Evolutionary conservation across 1,140 invertebrate species (phyloP).

Genomic region (Brachionus asplanchnoidis): DNA sequence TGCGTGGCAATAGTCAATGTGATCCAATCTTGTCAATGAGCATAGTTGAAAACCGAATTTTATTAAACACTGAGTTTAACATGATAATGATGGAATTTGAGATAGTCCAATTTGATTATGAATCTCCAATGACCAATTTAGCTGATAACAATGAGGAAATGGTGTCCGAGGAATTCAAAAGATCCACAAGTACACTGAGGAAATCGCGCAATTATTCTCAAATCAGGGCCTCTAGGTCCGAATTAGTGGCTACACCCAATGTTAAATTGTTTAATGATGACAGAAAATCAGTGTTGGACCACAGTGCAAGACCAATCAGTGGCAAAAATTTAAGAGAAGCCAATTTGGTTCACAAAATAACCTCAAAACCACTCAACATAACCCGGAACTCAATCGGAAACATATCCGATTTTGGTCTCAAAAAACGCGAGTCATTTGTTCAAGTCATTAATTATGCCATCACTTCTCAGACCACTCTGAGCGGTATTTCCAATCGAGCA

Average conservation of each 20-base stretch:
- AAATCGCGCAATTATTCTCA: constrained; percentile 13
- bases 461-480: neutral
- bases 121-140: constrained; percentile 43
- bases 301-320: constrained; percentile 29
- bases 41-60: constrained; percentile 48
- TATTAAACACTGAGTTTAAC: constrained; percentile 53
- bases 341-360: constrained; percentile 12
- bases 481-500: neutral
- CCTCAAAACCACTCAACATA: neutral
- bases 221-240: constrained; percentile 22
- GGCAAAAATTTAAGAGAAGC: constrained; percentile 27
- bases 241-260: constrained; percentile 38
- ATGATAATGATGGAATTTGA: constrained; percentile 56
- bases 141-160: constrained; percentile 45
- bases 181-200: neutral
- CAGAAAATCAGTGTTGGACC: constrained; percentile 14
- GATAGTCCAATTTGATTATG: constrained; percentile 53
- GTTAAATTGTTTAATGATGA: constrained; percentile 34
- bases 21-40: constrained; percentile 50
- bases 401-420: constrained; percentile 27
- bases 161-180: neutral
- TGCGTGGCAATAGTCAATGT: constrained; percentile 56
- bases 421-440: constrained; percentile 18
- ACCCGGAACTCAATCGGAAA: constrained; percentile 17
- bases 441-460: neutral